Base-by-base conservation (phyloP, 2,797 vertebrate genomes). In the Sarcophilus harrisii region DNA sequence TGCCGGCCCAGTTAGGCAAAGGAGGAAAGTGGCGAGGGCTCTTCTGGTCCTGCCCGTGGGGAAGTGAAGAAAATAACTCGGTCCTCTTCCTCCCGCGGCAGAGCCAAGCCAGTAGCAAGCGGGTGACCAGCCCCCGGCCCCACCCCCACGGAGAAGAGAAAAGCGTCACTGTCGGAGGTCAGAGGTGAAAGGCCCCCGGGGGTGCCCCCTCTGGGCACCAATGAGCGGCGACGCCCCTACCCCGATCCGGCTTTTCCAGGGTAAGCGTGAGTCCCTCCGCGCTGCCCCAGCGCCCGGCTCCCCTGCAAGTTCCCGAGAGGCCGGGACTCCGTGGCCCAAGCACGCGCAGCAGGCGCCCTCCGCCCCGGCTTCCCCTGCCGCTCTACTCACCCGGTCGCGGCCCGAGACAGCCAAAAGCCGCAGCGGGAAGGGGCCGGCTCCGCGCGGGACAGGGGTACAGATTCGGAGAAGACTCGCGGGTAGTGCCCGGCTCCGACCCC, bases 341-440 rank as follows among this genome's bases (percentile, higher is more conserved):
- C 13, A 4, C 16, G 66, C 18, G 66, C 66, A 38, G n/a, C 73
- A 11, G 21, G 38, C 94, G 60, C 90, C 45, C 4, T 29, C 89
- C 30, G 11, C 5, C 3, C 30, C 57, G 94, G 45, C n/a, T 28
- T 28, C 55, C 38, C 55, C 58, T 87, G 28, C 57, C 93, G 12
- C 49, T 54, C 94, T 3, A 57, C 96, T 97, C 96, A 98, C 98
- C 96, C 57, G 28, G 52, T 97, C 57, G 29, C 57, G 12, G 91
- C 29, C 96, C 52, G 11, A 54, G 28, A 32, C 49, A 60, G 94
- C 90, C 91, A 52, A 89, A 52, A 24, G 92, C 92, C 81, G 38
- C 32, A 62, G 54, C 54, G 52, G 27, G 60, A n/a, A 91, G 14
- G 54, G 45, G 28, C 60, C 38, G 73, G 57, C 45, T 32, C 52